Evolutionary conservation across 2,113 vertebrate genomes (phyloP).

Genomic region (Plectropomus leopardus): DNA sequence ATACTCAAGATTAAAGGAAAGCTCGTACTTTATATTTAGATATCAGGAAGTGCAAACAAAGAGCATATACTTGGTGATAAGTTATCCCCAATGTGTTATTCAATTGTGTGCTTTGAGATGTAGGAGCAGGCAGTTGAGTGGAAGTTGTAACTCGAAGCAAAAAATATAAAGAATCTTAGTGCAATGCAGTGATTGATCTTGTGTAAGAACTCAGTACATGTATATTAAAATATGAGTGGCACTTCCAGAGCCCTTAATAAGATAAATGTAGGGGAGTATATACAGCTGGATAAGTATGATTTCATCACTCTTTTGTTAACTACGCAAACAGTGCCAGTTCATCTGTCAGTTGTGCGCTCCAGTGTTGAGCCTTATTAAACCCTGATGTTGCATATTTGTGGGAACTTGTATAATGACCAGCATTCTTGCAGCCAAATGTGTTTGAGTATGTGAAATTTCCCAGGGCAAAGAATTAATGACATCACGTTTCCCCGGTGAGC

Average conservation of each 20-base stretch:
- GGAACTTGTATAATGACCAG: constrained; percentile 59
- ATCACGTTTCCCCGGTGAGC: constrained; percentile 31
- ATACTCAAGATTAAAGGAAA: constrained; percentile 18
- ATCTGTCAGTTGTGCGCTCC: not conserved
- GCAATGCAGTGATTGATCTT: not conserved
- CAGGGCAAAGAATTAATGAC: constrained; percentile 46
- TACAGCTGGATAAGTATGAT: constrained; percentile 5
- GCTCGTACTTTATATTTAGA: not conserved
- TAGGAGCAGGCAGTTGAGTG: not conserved
- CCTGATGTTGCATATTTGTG: constrained; percentile 41
- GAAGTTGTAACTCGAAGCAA: not conserved
- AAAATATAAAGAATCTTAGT: too few species aligned
- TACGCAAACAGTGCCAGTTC: constrained; percentile 7
- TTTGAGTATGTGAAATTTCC: constrained; percentile 48
- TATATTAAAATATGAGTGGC: not conserved
- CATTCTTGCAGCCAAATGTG: constrained; percentile 39
- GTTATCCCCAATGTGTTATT: constrained; percentile 17
- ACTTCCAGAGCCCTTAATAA: not conserved
- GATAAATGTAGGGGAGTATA: not conserved
- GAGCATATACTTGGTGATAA: constrained; percentile 1
- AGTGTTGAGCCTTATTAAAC: constrained; percentile 33
- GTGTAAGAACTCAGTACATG: not conserved
- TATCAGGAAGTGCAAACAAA: not conserved
- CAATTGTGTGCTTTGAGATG: constrained; percentile 7
- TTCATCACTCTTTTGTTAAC: constrained; percentile 28